Conservation (phyloP, 2,797 vertebrate genomes). For the Silurus lanzhouensis region DNA sequence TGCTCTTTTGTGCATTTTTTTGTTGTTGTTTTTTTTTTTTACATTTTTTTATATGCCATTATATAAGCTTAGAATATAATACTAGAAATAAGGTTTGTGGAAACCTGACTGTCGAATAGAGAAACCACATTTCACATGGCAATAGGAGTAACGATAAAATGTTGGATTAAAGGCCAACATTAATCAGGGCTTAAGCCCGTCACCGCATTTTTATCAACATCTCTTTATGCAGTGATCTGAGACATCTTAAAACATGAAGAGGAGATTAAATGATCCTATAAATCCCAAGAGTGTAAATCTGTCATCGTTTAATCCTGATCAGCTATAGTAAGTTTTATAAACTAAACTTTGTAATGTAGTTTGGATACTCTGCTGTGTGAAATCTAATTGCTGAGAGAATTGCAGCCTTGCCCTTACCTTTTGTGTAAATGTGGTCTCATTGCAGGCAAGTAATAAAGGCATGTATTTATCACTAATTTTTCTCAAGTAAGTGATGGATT, state of each 20-base stretch:
- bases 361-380: neutral
- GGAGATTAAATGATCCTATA: conserved; percentile 51
- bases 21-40: neutral
- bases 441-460: conserved; percentile 83
- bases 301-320: conserved; percentile 70
- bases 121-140: neutral
- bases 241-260: conserved; percentile 80
- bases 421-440: neutral
- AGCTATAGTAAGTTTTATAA: neutral
- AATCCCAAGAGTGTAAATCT: conserved; percentile 23
- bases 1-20: neutral
- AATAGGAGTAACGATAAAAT: neutral
- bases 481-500: conserved; percentile 88
- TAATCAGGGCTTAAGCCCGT: neutral
- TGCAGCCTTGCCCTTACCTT: neutral
- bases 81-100: neutral
- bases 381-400: neutral
- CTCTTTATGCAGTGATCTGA: conserved; percentile 76
- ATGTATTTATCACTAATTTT: conserved; percentile 90
- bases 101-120: neutral
- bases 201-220: conserved; percentile 2
- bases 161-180: conserved; percentile 1
- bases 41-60: neutral
- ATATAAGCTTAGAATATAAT: neutral
- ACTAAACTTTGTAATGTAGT: neutral